Evolutionary conservation across 2,113 vertebrate species (phyloP), one percentile per base, ranked within the genome.

Genomic region (Tragelaphus imberbis): DNA sequence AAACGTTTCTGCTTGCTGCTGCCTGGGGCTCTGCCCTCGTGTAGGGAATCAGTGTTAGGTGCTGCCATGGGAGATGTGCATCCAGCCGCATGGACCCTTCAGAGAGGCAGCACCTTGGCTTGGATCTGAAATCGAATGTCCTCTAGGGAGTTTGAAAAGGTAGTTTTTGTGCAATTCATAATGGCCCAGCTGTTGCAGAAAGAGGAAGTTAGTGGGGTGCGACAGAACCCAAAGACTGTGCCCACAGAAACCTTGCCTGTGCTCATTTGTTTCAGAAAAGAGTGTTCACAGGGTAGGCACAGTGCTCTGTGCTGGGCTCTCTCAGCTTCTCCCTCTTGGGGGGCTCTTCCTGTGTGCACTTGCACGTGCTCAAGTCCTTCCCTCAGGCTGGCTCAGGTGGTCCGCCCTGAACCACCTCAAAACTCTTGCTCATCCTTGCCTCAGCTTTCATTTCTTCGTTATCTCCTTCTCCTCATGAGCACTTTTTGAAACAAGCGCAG

Each of bases 101-200:
- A 59, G 68, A 94, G 81, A 96, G 97, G 95, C 98, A 95, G 90
- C 94, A 95, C 94, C 92, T 95, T 97, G 92, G 79, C 58, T 95
- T 3, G 21, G 81, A 79, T 65, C 47, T 96, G 96, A 96, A 93
- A 91, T 75, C 33, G 2, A 85, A 11, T 17, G 15, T 94, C 87
- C 96, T 97, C 95, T 63, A 80, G 96, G 88, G 97, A 92, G 49
- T 95, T n/a, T 94, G 55, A 92, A 82, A 96, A 94, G 90, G 90
- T 96, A 51, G 55, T 86, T 94, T 97, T 86, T 71, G 53, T 71
- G 27, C 16, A 96, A 40, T 61, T 97, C 71, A 84, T 89, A 80
- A 85, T 94, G 71, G 88, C 81, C 82, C 88, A 95, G 88, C 55
- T 95, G 85, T 92, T 94, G 56, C 61, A 79, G 65, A 97, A 98